Evolutionary conservation across 1,140 invertebrate genomes (phyloP), one percentile per base, ranked within the genome.

Genomic region (Condylostylus longicornis): DNA sequence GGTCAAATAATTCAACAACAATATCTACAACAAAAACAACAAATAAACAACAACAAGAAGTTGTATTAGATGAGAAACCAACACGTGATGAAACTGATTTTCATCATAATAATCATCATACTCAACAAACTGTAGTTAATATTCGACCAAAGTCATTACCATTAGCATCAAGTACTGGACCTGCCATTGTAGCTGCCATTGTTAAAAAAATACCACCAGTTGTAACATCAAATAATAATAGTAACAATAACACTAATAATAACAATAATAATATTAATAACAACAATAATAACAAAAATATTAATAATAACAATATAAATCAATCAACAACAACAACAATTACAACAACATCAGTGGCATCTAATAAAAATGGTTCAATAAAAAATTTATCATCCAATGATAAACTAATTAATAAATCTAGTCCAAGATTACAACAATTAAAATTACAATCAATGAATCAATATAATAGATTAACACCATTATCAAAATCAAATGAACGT

Each of bases 401-500:
- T n/a, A n/a, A n/a, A n/a, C n/a, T n/a, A n/a, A n/a, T n/a, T n/a
- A n/a, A 30, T 31, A 46, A 46, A 43, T 46, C 44, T 43, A 46
- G 44, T 46, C 44, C 42, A 39, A 38, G 44, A 18, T 40, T 51
- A 20, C 49, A 57, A 28, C 53, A 53, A 10, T 29, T 54, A 15
- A 56, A 55, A 31, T 31, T 39, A 25, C 31, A 42, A 35, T 36
- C 37, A 21, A 15, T 18, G 35, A 32, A 40, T 21, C 32, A 40
- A 27, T 35, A 18, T 15, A 31, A 41, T 41, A 27, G 40, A 42
- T 6, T 44, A 55, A 22, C 41, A 54, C 4, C 51, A 56, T 14
- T 48, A 54, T 14, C 54, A 54, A 23, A 41, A 12, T 63, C 55
- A 45, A 54, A 65, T 71, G 73, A 72, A 35, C 66, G 79, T 19